Base-by-base conservation (phyloP, 2,797 vertebrate genomes). In the Babyrousa celebensis region DNA sequence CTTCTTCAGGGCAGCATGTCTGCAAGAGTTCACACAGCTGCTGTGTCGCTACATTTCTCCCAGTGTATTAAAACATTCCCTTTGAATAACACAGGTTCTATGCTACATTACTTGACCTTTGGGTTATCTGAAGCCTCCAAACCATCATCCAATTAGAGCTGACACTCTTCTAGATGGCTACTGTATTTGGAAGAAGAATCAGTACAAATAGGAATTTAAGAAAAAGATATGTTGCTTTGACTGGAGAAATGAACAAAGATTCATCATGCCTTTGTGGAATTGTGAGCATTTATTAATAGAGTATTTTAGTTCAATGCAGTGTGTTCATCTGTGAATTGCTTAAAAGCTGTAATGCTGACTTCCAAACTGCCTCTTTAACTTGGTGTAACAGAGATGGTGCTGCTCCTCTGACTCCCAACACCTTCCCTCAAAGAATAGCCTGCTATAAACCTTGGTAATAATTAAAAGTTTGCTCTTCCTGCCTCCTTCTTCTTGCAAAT, bases 1-100 rank as follows among this genome's bases (percentile, higher is more conserved):
- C 93, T 96, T 96, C 97, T 75, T 97, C 94, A 94, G 94, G 97
- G 96, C 94, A 80, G 63, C 3, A 9, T 90, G 92, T 58, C 70
- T 97, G 85, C 85, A 96, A 89, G 85, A 62, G 82, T 91, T 97
- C 98, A 97, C 89, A 72, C 74, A 89, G 78, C 67, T 9, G 58
- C 91, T 56, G 71, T 67, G 87, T 95, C 82, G 90, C 70, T 12
- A 56, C 63, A 20, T 95, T 95, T 70, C 82, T 85, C 85, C 96
- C 79, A 72, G 88, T 85, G 86, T 63, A 77, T 84, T 91, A 93
- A 97, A 96, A 92, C 52, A n/a, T 91, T 97, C 48, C 63, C 94
- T 90, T 88, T 94, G 84, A 94, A 96, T 89, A 78, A 85, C 85
- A 20, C 23, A 25, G 58, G 63, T 63, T 97, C 78, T 60, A 17